Conservation (phyloP, 1,140 invertebrate genomes). For the Drosophila subpulchrella region DNA sequence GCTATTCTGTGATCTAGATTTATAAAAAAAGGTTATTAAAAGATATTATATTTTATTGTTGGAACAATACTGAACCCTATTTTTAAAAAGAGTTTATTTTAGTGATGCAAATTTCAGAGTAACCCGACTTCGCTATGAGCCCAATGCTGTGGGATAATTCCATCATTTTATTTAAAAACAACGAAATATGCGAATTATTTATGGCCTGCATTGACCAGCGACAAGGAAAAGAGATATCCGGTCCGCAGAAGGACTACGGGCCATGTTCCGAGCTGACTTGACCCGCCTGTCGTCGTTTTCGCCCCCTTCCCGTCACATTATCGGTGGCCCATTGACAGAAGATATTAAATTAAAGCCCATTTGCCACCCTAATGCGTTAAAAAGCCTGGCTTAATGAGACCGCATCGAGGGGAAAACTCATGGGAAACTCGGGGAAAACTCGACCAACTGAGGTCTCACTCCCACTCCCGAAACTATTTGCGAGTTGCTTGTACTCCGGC, state of each 20-base stretch:
- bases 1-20: too few relatives aligned
- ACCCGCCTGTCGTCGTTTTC: slow-evolving; percentile 34
- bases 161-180: slow-evolving; percentile 24
- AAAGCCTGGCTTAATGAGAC: slow-evolving; percentile 68
- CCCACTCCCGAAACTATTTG: slow-evolving; percentile 54
- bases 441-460: slow-evolving; percentile 12
- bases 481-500: slow-evolving; percentile 53
- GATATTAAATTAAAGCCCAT: slow-evolving; percentile 54
- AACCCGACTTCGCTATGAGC: not conserved
- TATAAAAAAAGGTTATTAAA: too few relatives aligned
- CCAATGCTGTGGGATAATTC: not conserved
- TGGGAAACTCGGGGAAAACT: slow-evolving; percentile 8
- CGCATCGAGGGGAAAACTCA: slow-evolving; percentile 2
- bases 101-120: not conserved
- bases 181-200: slow-evolving; percentile 69
- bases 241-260: not conserved
- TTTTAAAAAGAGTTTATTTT: not conserved
- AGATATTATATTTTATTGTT: too few relatives aligned
- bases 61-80: too few relatives aligned
- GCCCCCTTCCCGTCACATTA: slow-evolving; percentile 44
- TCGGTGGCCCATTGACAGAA: slow-evolving; percentile 40
- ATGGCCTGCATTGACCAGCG: slow-evolving; percentile 47
- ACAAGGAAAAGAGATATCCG: slow-evolving; percentile 39
- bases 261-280: slow-evolving; percentile 22
- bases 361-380: slow-evolving; percentile 69